A percentile compares a stretch with the other conserved stretches of the same genome.
Conservation (phyloP, 2,888 invertebrate genomes). For the Cynaeus angustus region DNA sequence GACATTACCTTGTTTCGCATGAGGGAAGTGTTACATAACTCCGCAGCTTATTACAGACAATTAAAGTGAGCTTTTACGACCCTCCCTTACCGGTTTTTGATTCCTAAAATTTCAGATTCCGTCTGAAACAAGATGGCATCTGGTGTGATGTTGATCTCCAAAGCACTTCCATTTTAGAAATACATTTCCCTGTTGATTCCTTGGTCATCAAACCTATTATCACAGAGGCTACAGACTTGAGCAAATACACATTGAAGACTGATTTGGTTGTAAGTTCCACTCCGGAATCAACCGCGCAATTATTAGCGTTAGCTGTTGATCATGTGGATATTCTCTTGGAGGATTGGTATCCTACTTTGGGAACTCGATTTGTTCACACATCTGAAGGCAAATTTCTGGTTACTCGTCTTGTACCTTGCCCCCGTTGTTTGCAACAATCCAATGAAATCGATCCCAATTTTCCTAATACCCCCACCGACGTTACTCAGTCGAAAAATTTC, state of each 20-base stretch:
- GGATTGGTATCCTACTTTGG: slow-evolving; percentile 98
- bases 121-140: slow-evolving; percentile 86
- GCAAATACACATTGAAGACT: slow-evolving; percentile 62
- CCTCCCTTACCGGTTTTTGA: no score
- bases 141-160: slow-evolving; percentile 90
- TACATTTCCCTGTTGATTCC: slow-evolving; percentile 84
- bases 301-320: slow-evolving; percentile 92
- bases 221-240: slow-evolving; percentile 59
- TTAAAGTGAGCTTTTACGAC: slow-evolving; percentile 65
- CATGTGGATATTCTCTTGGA: slow-evolving; percentile 97
- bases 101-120: slow-evolving; percentile 74
- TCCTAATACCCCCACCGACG: slow-evolving; percentile 58
- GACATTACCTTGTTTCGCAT: slow-evolving; percentile 87
- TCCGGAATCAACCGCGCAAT: slow-evolving; percentile 84
- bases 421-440: slow-evolving; percentile 82
- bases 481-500: slow-evolving; percentile 39
- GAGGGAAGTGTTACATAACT: slow-evolving; percentile 81
- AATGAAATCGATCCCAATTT: slow-evolving; percentile 65
- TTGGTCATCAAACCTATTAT: slow-evolving; percentile 75
- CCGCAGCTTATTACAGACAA: slow-evolving; percentile 73
- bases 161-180: slow-evolving; percentile 88
- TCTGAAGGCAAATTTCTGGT: slow-evolving; percentile 96
- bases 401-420: slow-evolving; percentile 94
- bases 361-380: slow-evolving; percentile 97
- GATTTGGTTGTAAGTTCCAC: slow-evolving; percentile 84